Evolutionary conservation across 2,888 invertebrate species (phyloP), one percentile per base, ranked within the genome.

Genomic region (Lasioglossum morio): DNA sequence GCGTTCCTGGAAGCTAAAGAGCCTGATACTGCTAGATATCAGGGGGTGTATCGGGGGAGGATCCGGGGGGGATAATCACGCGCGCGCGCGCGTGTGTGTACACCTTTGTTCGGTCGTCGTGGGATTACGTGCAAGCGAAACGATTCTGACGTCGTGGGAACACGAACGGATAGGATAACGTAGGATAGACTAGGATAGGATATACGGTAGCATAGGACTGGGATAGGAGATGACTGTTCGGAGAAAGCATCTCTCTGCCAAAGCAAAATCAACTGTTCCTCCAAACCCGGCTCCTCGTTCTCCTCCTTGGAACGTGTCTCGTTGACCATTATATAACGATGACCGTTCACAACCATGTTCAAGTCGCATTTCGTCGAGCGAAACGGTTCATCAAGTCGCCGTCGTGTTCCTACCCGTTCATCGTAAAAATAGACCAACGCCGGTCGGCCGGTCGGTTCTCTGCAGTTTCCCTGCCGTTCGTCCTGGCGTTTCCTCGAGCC

Each of bases 1-100:
- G 79, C 92, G 87, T 95, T 89, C 94, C 94, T 88, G 89, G 89
- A 89, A 90, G 87, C 87, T 94, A 94, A 94, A 91, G 84, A 88
- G 90, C 90, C 87, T 90, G 90, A 86, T 60, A 60, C 60, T 4
- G 60, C 14, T 60, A 30, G 60, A 63, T 63, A 30, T 63, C 60
- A 30, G 30, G 16, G 16, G 63, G 63, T 30, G 79, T 46, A 70
- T 48, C 34, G 46, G 63, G 77, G 81, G 53, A 82, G 82, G 79
- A 72, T 69, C 83, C 40, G 76, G 23, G 53, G 53, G 53, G 10
- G n/a, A n/a, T 53, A 53, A 53, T n/a, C 0, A n/a, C n/a, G 23
- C 53, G 23, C 53, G 48, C 19, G 48, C 53, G 53, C 7, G 48
- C 0, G 3, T n/a, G 53, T 3, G 23, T 53, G 48, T 53, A 23